A percentile compares a stretch with the other conserved stretches of the same genome.
These are phyloP conservation scores for Malthinus seriepunctatus DNA, from an alignment of 2,888 invertebrate genomes.

Conservation along the genomic window DNA sequence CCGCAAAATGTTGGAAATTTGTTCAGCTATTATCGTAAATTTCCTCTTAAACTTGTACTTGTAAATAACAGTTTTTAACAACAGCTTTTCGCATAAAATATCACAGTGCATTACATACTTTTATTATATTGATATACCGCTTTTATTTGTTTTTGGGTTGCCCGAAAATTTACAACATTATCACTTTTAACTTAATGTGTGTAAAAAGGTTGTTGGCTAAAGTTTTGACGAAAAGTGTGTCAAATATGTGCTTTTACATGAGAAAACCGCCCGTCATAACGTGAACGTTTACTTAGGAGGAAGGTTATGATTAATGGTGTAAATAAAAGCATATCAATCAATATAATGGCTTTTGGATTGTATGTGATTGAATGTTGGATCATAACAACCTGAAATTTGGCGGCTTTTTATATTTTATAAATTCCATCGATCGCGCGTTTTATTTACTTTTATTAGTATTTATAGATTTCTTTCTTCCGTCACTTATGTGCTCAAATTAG, in stretches of 20 bases:
- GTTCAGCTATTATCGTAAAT: conserved; percentile 29
- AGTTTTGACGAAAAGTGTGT: conserved; percentile 8
- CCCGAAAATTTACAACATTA: neutral
- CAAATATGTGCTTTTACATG: conserved; percentile 5
- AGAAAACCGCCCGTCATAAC: conserved; percentile 5
- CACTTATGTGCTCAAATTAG: too few relatives aligned
- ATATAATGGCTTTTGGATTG: conserved; percentile 9
- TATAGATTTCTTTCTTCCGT: too few relatives aligned
- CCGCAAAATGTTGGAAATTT: conserved; percentile 24
- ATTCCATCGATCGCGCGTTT: too few relatives aligned
- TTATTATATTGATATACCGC: conserved; percentile 15
- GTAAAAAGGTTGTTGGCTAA: neutral
- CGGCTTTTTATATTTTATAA: neutral
- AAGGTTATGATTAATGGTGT: conserved; percentile 20
- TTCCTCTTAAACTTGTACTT: conserved; percentile 21
- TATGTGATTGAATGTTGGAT: conserved; percentile 12
- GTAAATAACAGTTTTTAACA: conserved; percentile 27
- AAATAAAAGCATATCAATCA: conserved; percentile 23
- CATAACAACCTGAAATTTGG: conserved; percentile 6
- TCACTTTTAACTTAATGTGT: conserved; percentile 3
- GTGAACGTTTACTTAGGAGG: conserved; percentile 8
- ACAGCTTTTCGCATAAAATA: conserved; percentile 18
- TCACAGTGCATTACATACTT: conserved; percentile 20
- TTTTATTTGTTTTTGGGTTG: conserved; percentile 19
- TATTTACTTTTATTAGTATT: too few relatives aligned